These are phyloP conservation scores for Brachionus sp. DNA, from an alignment of 1,140 invertebrate species.

Conservation along the genomic window DNA sequence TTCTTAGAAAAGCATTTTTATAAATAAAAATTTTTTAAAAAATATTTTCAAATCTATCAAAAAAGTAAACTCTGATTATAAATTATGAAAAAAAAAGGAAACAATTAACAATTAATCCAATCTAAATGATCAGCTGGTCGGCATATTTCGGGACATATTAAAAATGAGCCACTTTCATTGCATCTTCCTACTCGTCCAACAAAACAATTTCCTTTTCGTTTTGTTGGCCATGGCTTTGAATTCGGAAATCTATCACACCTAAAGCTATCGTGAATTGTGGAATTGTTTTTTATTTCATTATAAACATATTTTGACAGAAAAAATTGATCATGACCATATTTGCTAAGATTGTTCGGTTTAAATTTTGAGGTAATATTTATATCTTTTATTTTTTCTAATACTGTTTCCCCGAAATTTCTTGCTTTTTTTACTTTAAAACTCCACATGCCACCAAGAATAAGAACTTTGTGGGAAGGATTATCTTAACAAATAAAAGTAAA, in stretches of 20 bases:
- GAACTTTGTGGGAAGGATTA: background rate
- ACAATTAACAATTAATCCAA: background rate
- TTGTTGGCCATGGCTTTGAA: background rate
- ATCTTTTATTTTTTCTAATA: background rate
- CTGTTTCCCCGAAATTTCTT: background rate
- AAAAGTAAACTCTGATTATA: too few species aligned
- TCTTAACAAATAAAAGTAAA: background rate
- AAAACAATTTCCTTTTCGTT: background rate
- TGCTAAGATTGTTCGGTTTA: background rate
- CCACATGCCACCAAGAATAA: constrained; percentile 36
- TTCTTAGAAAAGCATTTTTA: too few species aligned
- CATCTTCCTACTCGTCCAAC: background rate
- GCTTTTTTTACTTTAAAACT: background rate
- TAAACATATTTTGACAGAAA: constrained; percentile 11
- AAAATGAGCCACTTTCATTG: background rate
- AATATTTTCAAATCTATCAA: too few species aligned
- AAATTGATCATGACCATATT: background rate
- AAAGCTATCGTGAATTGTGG: background rate
- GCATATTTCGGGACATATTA: background rate
- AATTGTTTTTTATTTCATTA: background rate
- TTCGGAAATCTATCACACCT: background rate
- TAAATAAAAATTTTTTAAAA: too few species aligned
- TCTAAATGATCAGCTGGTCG: background rate
- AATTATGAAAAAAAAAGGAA: background rate
- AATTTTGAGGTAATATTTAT: background rate